Percentiles rank a stretch among this genome's conserved stretches.
Conservation (phyloP, 2,113 vertebrate genomes). For the Entomyzon cyanotis region DNA sequence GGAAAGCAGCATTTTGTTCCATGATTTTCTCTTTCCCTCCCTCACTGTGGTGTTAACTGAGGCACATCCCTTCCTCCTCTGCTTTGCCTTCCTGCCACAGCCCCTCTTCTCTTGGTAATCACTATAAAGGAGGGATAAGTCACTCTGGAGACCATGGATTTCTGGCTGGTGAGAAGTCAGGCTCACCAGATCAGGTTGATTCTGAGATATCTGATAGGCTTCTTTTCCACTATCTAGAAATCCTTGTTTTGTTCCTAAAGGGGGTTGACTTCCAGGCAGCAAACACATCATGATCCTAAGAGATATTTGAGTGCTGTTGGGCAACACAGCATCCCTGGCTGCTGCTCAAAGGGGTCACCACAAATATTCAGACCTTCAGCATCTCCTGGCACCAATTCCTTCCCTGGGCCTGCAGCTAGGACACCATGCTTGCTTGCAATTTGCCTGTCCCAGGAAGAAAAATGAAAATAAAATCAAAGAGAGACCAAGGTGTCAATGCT, state of each 20-base stretch:
- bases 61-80: neutral
- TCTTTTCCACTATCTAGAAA: neutral
- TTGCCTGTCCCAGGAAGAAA: conserved; percentile 29
- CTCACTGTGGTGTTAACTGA: neutral
- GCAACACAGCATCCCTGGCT: neutral
- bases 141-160: neutral
- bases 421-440: neutral
- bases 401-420: neutral
- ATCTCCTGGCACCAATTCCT: neutral
- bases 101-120: neutral
- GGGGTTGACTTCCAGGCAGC: neutral
- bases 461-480: conserved; percentile 54
- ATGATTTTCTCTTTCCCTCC: neutral
- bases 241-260: neutral
- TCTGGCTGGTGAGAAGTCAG: neutral
- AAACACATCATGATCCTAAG: neutral
- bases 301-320: neutral
- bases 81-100: neutral
- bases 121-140: neutral
- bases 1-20: neutral
- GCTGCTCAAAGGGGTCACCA: neutral
- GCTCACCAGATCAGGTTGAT: neutral
- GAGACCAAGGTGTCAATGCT: conserved; percentile 27
- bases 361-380: neutral
- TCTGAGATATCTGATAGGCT: neutral